phyloP scores from a whole-genome alignment of 1,140 invertebrate genomes.

The Artemia franciscana region DNA sequence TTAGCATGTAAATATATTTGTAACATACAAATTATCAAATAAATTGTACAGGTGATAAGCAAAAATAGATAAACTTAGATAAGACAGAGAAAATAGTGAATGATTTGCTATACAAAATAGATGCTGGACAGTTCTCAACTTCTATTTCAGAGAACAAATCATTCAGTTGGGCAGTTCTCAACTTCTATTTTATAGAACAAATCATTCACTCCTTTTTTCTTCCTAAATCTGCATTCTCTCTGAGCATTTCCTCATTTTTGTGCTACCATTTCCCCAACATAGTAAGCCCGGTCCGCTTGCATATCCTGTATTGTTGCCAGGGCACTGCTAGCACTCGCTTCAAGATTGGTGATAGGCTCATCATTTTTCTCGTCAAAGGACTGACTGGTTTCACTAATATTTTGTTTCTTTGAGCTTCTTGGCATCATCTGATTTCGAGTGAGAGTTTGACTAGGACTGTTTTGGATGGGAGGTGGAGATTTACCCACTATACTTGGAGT shows the following conservation, averaged over 20 bases:
- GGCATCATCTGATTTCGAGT: not conserved
- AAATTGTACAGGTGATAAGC: not conserved
- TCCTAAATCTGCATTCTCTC: not conserved
- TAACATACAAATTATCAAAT: not conserved
- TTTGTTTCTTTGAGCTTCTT: not conserved
- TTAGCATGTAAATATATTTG: not conserved
- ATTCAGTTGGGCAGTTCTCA: not conserved
- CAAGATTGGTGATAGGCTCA: not conserved
- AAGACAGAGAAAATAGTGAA: not conserved
- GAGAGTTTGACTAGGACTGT: not conserved
- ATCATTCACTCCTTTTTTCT: not conserved
- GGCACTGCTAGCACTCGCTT: not conserved
- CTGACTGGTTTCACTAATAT: not conserved
- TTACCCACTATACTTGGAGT: no score
- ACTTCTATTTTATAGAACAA: not conserved
- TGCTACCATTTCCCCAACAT: not conserved
- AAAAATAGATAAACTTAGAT: not conserved
- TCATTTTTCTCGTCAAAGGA: not conserved
- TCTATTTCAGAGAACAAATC: no score
- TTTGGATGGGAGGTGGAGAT: not conserved
- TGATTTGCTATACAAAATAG: not conserved
- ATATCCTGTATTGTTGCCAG: not conserved
- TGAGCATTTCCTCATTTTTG: not conserved
- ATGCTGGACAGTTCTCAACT: not conserved
- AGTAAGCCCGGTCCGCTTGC: not conserved